Percentiles rank a stretch among this genome's conserved stretches.
These are phyloP conservation scores for Zaprionus tsacasi DNA, from an alignment of 1,140 invertebrate species.

Conservation along the genomic window DNA sequence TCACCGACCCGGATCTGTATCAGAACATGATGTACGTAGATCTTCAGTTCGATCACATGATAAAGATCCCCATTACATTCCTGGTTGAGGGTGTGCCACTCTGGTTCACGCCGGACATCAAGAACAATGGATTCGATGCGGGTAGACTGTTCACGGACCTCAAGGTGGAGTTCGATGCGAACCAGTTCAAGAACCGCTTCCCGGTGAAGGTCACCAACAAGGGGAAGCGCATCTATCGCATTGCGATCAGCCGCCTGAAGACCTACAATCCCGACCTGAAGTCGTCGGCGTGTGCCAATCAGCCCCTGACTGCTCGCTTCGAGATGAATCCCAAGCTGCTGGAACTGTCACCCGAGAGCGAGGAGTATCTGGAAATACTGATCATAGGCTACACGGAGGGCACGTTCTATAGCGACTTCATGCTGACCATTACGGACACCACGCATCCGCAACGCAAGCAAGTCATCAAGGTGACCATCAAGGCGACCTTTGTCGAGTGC, in stretches of 20 bases:
- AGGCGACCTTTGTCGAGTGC: constrained; percentile 51
- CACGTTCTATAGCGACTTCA: constrained; percentile 51
- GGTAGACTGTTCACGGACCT: constrained; percentile 63
- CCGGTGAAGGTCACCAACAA: constrained; percentile 52
- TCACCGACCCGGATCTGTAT: constrained; percentile 71
- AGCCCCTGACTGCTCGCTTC: constrained; percentile 52
- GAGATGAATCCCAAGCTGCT: constrained; percentile 64
- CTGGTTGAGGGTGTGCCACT: constrained; percentile 72
- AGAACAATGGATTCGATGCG: constrained; percentile 48
- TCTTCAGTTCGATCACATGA: constrained; percentile 57
- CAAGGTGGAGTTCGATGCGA: constrained; percentile 43
- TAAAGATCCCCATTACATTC: constrained; percentile 65
- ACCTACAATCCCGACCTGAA: constrained; percentile 11
- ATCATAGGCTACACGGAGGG: constrained; percentile 56
- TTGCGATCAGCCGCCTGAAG: constrained; percentile 55
- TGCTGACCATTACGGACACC: constrained; percentile 58
- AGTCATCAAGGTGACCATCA: constrained; percentile 39
- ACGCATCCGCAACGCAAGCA: constrained; percentile 60
- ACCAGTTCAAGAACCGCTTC: constrained; percentile 44
- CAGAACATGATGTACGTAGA: constrained; percentile 63
- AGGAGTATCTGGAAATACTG: constrained; percentile 40
- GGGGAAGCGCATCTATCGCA: constrained; percentile 57
- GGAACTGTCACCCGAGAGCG: constrained; percentile 24
- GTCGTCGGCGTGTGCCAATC: constrained; percentile 30
- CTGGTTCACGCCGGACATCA: constrained; percentile 65